Evolutionary conservation across 2,888 invertebrate species (phyloP), one percentile per base, ranked within the genome.

Genomic region (Daptonema setosum): DNA sequence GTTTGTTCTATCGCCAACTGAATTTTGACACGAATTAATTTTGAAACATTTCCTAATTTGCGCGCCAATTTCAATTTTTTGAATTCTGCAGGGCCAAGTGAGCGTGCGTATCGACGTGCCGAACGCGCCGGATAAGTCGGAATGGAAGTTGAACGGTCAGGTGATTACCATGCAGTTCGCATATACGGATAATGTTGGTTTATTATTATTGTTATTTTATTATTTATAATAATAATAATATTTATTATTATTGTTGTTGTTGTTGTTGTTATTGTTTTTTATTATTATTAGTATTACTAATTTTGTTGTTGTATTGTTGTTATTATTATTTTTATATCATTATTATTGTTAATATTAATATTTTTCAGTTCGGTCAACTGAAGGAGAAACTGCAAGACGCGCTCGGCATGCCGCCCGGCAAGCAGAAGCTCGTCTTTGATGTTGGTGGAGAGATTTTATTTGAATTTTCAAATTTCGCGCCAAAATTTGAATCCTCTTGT

Each of bases 81-180:
- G 28, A 2, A 24, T 51, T 58, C 28, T 50, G 8, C 25, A 56
- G 43, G 66, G 62, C 8, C 52, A 60, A 8, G 81, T 86, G 20
- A 80, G 80, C 35, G 78, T 90, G 63, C 81, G 81, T 66, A 83
- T 97, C 59, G 78, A 80, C 57, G 79, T 90, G 28, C 95, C 95
- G 14, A 76, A 79, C 63, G 78, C 81, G 69, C 80, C 83, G 0
- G 91, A 93, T 67, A 90, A 91, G 68, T 75, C 84, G 0, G 95
- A 95, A 77, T 91, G 91, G 90, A 85, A 86, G 60, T 77, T 95
- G 60, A 85, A 84, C 71, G 95, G 95, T 0, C 90, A 93, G 73
- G 78, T 81, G 60, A 72, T 95, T 65, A 79, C 80, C 55, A 78
- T 90, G 56, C 81, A 81, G 1, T 69, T 93, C 67, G 80, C 85